Evolutionary conservation across 1,140 invertebrate species (phyloP), one percentile per base, ranked within the genome.

Genomic region (Zaprionus capensis): DNA sequence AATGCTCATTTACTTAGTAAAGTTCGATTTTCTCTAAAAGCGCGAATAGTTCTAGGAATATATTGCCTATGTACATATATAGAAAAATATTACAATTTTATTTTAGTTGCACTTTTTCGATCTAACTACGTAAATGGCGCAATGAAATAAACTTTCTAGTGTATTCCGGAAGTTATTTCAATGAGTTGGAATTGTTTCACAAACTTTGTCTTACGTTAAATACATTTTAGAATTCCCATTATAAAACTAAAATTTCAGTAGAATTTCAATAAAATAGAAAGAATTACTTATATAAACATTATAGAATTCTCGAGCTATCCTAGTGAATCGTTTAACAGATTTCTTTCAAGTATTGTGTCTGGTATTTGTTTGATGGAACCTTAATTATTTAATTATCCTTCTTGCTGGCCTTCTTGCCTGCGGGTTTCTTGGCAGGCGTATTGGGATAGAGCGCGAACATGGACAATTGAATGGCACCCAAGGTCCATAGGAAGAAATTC

Each of bases 381-480:
- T 71, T 68, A 26, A 46, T 20, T 36, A 59, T 56, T 80, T 82
- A 85, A 7, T 90, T 80, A 5, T 90, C 61, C 41, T 91, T 91
- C 67, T 91, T 85, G 59, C 20, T 59, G 20, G 57, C 64, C 58
- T 68, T 73, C 65, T 78, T 81, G 65, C 76, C 59, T 83, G 91
- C n/a, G 93, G 88, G 77, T 94, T 95, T 17, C 94, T 94, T 28
- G 6, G 65, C 46, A 7, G 91, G 78, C 17, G 70, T 86, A 34
- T 51, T 92, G 12, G 96, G 96, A 80, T 95, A 96, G 58, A 96
- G 94, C 5, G 91, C 94, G 92, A 96, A 96, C 56, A 97, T 92
- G 1, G 94, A 93, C 51, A 97, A 90, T 83, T 97, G 96, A 28
- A 94, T 82, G 4, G 93, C 80, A 71, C 94, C 95, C 46, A 97